Evolutionary conservation across 2,888 invertebrate genomes (phyloP), one percentile per base, ranked within the genome.

Genomic region (Trachelus iudaicus): DNA sequence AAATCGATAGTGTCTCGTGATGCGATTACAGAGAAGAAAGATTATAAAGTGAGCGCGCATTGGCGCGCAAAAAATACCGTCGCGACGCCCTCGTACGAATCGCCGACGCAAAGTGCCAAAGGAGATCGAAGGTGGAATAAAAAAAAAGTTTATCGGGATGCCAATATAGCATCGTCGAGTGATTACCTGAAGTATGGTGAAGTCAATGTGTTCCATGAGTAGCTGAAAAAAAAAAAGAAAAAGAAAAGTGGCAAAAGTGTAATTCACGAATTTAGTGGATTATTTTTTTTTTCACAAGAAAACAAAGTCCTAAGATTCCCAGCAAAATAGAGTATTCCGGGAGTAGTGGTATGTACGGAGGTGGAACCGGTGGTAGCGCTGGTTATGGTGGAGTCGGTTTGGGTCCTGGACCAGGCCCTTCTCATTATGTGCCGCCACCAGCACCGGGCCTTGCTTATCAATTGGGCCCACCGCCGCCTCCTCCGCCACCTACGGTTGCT

Each of bases 291-390:
- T 56, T 56, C 15, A 0, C 23, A 9, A 56, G 2, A 23, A 56
- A 56, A 56, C 56, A 23, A 56, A 56, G 56, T 56, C 23, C 56
- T 9, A 23, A 56, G 56, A 23, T 56, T 56, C 56, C 82, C 85
- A 84, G 77, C 89, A 90, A 90, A 85, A 90, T 90, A 89, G 90
- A 90, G 88, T 90, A 90, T 85, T 89, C 90, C 79, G 88, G 88
- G 75, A 87, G 85, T 75, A 89, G 85, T 79, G 89, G 87, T 79
- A 90, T 90, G 89, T 90, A 90, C 88, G 90, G 90, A 81, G 90
- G 89, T 81, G 89, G 89, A 81, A 82, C 89, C 84, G 90, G 88
- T 69, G 85, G 88, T 81, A 56, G 56, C 56, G 83, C 89, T 73
- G 90, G 89, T 73, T 91, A 90, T 80, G 56, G 56, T 56, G 90